Base-by-base conservation (phyloP, 1,140 invertebrate species). In the Tetranychus urticae region DNA sequence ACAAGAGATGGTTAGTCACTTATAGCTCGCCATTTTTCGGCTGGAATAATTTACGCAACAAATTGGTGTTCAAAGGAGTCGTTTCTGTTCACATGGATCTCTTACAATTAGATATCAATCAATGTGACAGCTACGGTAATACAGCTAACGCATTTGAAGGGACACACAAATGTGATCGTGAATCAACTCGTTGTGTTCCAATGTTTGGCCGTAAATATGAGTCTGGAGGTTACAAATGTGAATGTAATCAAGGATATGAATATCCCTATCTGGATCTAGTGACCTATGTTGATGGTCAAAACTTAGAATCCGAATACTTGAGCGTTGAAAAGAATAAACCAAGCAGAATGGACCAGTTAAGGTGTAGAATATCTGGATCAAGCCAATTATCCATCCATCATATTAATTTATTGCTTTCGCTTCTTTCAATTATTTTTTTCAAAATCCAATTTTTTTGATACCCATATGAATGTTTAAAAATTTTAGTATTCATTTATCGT, bases 21-120 rank as follows among this genome's bases (percentile, higher is more conserved):
- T 97, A 96, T 77, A 83, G 86, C 58, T 82, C 82, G 59, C 92
- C 92, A 59, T 97, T 97, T 79, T 98, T 98, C 73, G 92, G 92
- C 59, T 89, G 85, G 82, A 90, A 96, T 71, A 85, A 82, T 70
- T 78, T 97, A 56, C 87, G 85, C 77, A 81, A 80, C 35, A 86
- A 85, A 74, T 74, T 92, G 65, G 87, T 92, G 78, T 92, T 93
- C 75, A 91, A 92, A 72, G 93, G 93, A 68, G 85, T 88, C 62
- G 88, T 97, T 12, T 82, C 85, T 63, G 89, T 97, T 31, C 88
- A 88, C 42, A 88, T 96, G 80, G 80, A 87, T 69, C 77, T 97
- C 65, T 71, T 85, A 69, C 82, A 88, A 68, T 73, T 97, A 67
- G 90, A 96, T 72, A 84, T 97, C 34, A 91, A 93, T 71, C 92